phyloP scores from a whole-genome alignment of 2,797 vertebrate genomes.

The Enteromius radiatus region DNA sequence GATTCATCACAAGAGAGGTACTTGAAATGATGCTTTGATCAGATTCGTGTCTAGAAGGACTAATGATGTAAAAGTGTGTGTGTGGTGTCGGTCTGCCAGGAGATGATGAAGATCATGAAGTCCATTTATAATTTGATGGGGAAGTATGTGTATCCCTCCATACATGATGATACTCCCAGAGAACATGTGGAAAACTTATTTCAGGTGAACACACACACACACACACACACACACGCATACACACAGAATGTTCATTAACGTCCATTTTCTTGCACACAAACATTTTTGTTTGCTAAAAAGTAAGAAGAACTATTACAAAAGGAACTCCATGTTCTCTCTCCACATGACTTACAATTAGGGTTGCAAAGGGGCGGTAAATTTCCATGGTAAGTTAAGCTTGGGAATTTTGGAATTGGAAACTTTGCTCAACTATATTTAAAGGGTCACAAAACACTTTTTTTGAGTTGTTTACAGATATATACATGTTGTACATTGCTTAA shows the following conservation, averaged over 20 bases:
- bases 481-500: no score
- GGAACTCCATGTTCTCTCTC: background rate
- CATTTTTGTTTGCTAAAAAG: background rate
- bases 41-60: no score
- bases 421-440: no score
- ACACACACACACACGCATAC: background rate
- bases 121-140: slow-evolving; percentile 18
- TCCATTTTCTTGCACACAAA: background rate
- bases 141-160: background rate
- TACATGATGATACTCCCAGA: background rate
- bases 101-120: slow-evolving; percentile 15
- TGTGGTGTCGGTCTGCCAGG: background rate
- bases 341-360: background rate
- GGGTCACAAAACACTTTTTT: no score
- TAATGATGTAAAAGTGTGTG: background rate
- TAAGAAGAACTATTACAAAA: background rate
- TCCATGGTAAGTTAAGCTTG: no score
- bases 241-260: background rate
- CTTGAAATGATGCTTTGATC: background rate
- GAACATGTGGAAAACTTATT: slow-evolving; percentile 29
- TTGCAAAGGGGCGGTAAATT: no score
- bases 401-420: no score
- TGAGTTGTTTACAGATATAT: no score
- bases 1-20: slow-evolving; percentile 97
- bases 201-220: background rate